A percentile compares a stretch with the other conserved stretches of the same genome.
Evolutionary conservation across 2,888 invertebrate species (phyloP).

Genomic region (Lacanobia oleracea): DNA sequence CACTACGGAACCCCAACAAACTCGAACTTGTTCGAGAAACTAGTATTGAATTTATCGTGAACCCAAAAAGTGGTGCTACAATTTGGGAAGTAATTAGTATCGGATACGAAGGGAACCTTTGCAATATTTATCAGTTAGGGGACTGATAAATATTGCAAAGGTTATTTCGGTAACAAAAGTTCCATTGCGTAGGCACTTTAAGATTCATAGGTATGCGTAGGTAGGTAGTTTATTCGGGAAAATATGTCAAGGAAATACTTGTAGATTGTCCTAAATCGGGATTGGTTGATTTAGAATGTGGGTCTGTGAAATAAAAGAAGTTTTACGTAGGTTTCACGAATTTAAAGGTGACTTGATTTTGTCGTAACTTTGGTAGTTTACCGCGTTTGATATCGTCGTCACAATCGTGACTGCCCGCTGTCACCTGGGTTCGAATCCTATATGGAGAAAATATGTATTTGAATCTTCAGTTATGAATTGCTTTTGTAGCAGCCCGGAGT

Average conservation of each 20-base stretch:
- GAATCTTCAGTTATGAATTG: too few relatives aligned
- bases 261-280: slow-evolving; percentile 13
- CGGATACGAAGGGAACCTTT: slow-evolving; percentile 65
- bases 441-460: too few relatives aligned
- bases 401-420: too few relatives aligned
- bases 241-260: slow-evolving; percentile 11
- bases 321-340: background rate
- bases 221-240: slow-evolving; percentile 21
- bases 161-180: slow-evolving; percentile 68
- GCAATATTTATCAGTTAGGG: too few relatives aligned
- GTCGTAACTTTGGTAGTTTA: background rate
- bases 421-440: too few relatives aligned
- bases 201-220: slow-evolving; percentile 32
- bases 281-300: slow-evolving; percentile 1
- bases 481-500: too few relatives aligned
- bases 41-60: slow-evolving; percentile 68
- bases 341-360: background rate
- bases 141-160: slow-evolving; percentile 80
- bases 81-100: slow-evolving; percentile 79
- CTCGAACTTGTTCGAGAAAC: slow-evolving; percentile 23
- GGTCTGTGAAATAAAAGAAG: slow-evolving; percentile 22
- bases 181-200: slow-evolving; percentile 33
- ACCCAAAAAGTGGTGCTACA: slow-evolving; percentile 66
- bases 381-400: too few relatives aligned
- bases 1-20: slow-evolving; percentile 13